A percentile compares a stretch with the other conserved stretches of the same genome.
Evolutionary conservation across 2,113 vertebrate genomes (phyloP).

Genomic region (Neolamprologus cancellatus): DNA sequence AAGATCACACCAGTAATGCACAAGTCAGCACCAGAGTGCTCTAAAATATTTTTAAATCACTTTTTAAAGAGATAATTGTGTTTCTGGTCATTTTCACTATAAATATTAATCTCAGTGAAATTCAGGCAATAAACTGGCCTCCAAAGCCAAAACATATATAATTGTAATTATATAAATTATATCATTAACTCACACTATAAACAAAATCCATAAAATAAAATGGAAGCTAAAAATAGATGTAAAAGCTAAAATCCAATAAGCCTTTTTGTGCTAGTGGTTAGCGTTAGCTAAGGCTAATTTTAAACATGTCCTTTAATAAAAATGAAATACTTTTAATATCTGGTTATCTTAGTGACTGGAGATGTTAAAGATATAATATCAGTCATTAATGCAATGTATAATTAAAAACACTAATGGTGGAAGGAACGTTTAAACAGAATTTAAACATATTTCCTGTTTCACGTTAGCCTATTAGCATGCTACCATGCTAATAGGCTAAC

Average conservation of each 20-base stretch:
- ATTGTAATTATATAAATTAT: neutral
- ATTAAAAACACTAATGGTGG: neutral
- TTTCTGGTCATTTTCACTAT: neutral
- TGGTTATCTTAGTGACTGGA: neutral
- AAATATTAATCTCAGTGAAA: neutral
- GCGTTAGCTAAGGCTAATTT: neutral
- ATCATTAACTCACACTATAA: neutral
- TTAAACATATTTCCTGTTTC: neutral
- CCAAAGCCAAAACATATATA: neutral
- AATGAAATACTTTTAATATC: neutral
- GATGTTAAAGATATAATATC: neutral
- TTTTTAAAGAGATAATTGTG: neutral
- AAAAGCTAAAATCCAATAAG: neutral
- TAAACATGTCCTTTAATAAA: neutral
- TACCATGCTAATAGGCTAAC: neutral
- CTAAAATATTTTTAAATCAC: neutral
- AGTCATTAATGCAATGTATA: neutral
- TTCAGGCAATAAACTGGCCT: neutral
- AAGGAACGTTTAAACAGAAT: neutral
- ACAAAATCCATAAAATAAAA: neutral
- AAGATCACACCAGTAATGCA: neutral
- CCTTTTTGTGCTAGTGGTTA: neutral
- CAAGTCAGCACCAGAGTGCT: neutral
- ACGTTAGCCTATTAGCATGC: neutral
- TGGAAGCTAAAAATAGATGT: neutral